Conservation (phyloP, 2,797 vertebrate genomes). For the Typhlichthys subterraneus region DNA sequence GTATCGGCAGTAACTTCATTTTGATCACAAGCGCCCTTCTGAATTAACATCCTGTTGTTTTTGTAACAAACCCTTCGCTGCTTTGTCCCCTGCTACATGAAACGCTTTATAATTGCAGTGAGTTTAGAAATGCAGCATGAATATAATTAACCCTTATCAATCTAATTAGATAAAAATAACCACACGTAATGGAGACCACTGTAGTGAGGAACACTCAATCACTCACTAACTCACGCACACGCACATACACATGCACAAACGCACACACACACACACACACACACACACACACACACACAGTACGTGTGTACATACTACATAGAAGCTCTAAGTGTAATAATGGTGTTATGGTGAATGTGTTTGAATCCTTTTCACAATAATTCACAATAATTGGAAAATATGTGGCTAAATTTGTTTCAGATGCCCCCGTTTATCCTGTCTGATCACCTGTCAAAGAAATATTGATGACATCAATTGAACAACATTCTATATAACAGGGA, state of each 20-base stretch:
- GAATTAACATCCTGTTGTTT: conserved; percentile 3
- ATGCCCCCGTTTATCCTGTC: too few relatives aligned
- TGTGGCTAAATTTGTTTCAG: too few relatives aligned
- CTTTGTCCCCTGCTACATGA: conserved; percentile 26
- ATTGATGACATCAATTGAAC: too few relatives aligned
- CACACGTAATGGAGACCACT: conserved; percentile 12
- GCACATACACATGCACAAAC: conserved; percentile 5
- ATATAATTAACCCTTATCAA: conserved; percentile 48
- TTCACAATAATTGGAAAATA: too few relatives aligned
- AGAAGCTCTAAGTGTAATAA: conserved; percentile 4
- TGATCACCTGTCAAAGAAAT: too few relatives aligned
- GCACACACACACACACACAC: conserved; percentile 9
- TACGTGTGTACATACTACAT: too few relatives aligned
- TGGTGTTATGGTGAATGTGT: conserved; percentile 13
- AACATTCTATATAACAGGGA: too few relatives aligned
- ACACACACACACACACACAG: background rate
- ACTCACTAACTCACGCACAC: conserved; percentile 5
- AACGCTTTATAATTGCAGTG: conserved; percentile 55
- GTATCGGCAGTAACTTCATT: conserved; percentile 12
- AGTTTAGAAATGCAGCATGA: conserved; percentile 31
- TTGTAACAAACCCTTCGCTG: conserved; percentile 9
- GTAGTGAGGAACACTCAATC: background rate
- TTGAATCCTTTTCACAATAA: conserved; percentile 2
- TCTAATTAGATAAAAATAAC: conserved; percentile 50
- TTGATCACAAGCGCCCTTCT: conserved; percentile 11